Percentiles rank a stretch among this genome's conserved stretches.
Evolutionary conservation across 2,113 vertebrate genomes (phyloP).

Genomic region (Ia io): DNA sequence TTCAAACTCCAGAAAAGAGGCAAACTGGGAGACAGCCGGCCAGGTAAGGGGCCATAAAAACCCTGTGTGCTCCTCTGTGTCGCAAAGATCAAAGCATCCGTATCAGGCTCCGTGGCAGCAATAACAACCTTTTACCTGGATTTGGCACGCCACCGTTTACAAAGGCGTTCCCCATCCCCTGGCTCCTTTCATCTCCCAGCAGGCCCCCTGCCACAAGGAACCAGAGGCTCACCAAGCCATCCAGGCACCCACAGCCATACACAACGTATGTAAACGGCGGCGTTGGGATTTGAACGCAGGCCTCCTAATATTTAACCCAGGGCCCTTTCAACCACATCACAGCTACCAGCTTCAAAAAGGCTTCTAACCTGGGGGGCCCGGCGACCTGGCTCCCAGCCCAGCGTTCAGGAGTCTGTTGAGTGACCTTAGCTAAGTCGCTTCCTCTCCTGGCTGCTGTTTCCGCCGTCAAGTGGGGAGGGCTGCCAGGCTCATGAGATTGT

Average conservation of each 20-base stretch:
- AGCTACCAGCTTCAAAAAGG: neutral
- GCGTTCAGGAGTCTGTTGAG: neutral
- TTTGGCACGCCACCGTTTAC: neutral
- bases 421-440: constrained; percentile 39
- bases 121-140: constrained; percentile 36
- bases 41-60: constrained; percentile 35
- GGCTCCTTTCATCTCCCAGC: constrained; percentile 14
- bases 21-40: neutral
- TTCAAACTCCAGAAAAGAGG: neutral
- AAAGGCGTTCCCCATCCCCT: neutral
- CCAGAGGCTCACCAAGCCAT: neutral
- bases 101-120: neutral
- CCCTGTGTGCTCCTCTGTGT: neutral
- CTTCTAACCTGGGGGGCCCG: neutral
- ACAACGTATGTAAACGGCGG: neutral
- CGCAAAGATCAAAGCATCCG: constrained; percentile 42
- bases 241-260: neutral
- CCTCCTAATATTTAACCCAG: neutral
- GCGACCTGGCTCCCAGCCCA: neutral
- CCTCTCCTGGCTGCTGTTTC: neutral
- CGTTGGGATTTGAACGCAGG: neutral
- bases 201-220: neutral
- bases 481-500: neutral
- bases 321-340: neutral
- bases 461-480: neutral